A percentile compares a stretch with the other conserved stretches of the same genome.
Evolutionary conservation across 92 coral and sea anemone genomes (phyloP).

Genomic region (Epizoanthus illoricatus): DNA sequence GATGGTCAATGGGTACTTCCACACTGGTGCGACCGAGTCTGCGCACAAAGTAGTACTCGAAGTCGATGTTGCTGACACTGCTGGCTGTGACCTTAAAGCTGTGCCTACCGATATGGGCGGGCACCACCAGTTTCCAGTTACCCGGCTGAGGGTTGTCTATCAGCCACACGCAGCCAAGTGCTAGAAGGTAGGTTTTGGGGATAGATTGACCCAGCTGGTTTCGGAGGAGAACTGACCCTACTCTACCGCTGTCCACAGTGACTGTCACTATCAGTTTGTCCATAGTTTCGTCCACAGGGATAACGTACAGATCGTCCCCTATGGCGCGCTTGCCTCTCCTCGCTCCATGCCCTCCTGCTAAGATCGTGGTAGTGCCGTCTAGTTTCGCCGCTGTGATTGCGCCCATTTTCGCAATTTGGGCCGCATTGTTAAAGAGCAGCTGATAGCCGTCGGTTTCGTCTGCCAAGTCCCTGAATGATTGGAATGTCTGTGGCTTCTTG

Average conservation of each 20-base stretch:
- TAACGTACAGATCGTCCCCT: constrained; percentile 45
- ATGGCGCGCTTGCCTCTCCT: constrained; percentile 4
- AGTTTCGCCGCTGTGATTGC: constrained; percentile 44
- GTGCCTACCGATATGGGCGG: constrained; percentile 58
- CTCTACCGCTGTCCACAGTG: constrained; percentile 38
- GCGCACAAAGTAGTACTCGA: constrained; percentile 56
- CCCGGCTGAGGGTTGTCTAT: constrained; percentile 57
- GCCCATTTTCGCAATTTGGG: constrained; percentile 52
- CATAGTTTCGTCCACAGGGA: constrained; percentile 75
- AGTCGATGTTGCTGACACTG: constrained; percentile 56
- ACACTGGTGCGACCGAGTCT: constrained; percentile 36
- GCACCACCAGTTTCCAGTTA: constrained; percentile 56
- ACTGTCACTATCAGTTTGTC: constrained; percentile 57
- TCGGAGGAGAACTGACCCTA: constrained; percentile 43
- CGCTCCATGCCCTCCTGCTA: constrained; percentile 40
- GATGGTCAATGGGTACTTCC: constrained; percentile 53
- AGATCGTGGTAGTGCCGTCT: constrained; percentile 65
- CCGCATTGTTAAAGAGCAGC: constrained; percentile 55
- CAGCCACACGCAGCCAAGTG: constrained; percentile 56
- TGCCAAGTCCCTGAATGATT: constrained; percentile 32
- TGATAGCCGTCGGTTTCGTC: constrained; percentile 64
- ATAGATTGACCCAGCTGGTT: constrained; percentile 47
- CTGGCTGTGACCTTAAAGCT: constrained; percentile 74
- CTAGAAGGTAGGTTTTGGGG: constrained; percentile 39
- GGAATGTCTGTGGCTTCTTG: constrained; percentile 17